phyloP scores from a whole-genome alignment of 2,113 vertebrate genomes.

The Megaceryle torquata region DNA sequence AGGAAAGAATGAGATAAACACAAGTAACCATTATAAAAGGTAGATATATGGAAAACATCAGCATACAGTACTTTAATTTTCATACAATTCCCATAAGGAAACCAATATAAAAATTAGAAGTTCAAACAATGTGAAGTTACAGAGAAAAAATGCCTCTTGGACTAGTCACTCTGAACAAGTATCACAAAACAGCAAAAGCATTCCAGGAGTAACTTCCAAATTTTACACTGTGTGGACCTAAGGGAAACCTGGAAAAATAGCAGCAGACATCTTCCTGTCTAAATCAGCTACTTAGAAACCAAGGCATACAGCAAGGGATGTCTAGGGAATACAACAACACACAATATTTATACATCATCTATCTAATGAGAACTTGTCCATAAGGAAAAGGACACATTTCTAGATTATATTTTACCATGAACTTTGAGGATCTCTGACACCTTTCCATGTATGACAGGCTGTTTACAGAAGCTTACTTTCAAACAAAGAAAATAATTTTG shows the following conservation, averaged over 20 bases:
- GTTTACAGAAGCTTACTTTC: not conserved
- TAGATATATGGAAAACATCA: not conserved
- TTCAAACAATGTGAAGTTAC: not conserved
- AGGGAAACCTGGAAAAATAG: not conserved
- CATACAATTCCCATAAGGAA: not conserved
- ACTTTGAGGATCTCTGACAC: not conserved
- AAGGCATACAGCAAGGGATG: not conserved
- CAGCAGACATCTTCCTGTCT: not conserved
- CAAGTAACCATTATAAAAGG: not conserved
- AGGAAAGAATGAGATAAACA: not conserved
- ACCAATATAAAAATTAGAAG: not conserved
- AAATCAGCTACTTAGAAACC: not conserved
- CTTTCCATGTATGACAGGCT: not conserved
- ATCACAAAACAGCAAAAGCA: not conserved
- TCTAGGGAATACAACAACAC: not conserved
- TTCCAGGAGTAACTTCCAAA: not conserved
- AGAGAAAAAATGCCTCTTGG: not conserved
- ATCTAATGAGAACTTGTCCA: not conserved
- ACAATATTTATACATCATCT: not conserved
- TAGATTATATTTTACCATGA: not conserved
- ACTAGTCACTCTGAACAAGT: not conserved
- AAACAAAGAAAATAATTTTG: not conserved
- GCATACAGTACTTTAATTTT: not conserved
- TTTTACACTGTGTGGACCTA: not conserved
- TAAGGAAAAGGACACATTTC: not conserved